Conservation (phyloP, 2,113 vertebrate genomes). For the Tupaia tana region DNA sequence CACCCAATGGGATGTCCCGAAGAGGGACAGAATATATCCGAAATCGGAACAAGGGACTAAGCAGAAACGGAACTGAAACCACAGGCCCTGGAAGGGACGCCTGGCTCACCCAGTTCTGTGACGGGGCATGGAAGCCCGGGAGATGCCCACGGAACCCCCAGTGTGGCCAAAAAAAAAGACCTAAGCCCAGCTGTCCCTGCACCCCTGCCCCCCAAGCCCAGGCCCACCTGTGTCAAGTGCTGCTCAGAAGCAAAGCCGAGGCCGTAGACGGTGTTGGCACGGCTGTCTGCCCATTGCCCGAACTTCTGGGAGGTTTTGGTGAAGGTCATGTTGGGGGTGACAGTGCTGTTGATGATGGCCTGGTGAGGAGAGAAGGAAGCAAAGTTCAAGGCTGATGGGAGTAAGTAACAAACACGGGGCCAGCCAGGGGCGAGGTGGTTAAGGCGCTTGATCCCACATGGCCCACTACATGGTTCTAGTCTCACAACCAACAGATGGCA, state of each 20-base stretch:
- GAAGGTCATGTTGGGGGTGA: conserved; percentile 98
- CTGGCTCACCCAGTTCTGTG: not conserved
- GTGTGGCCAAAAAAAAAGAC: not conserved
- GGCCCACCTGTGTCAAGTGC: conserved; percentile 92
- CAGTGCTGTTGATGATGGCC: conserved; percentile 98
- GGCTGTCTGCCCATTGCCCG: conserved; percentile 98
- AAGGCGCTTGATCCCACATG: too few species aligned
- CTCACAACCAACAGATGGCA: too few species aligned
- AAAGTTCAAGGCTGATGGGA: not conserved
- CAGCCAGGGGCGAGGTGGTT: too few species aligned
- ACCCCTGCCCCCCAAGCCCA: not conserved
- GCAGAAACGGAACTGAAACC: not conserved
- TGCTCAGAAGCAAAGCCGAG: conserved; percentile 97
- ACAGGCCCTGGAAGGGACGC: not conserved
- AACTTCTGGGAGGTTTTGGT: conserved; percentile 99
- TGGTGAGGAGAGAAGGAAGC: conserved; percentile 67
- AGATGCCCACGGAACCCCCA: not conserved
- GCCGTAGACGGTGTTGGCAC: conserved; percentile 97
- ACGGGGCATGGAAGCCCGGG: not conserved
- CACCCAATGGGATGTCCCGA: not conserved
- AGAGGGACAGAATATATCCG: not conserved
- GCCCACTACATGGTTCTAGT: too few species aligned
- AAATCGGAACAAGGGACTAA: not conserved
- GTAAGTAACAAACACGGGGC: not conserved
- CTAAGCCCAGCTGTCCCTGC: not conserved